Evolutionary conservation across 2,888 invertebrate species (phyloP), one percentile per base, ranked within the genome.

Genomic region (Hipparchia semele): DNA sequence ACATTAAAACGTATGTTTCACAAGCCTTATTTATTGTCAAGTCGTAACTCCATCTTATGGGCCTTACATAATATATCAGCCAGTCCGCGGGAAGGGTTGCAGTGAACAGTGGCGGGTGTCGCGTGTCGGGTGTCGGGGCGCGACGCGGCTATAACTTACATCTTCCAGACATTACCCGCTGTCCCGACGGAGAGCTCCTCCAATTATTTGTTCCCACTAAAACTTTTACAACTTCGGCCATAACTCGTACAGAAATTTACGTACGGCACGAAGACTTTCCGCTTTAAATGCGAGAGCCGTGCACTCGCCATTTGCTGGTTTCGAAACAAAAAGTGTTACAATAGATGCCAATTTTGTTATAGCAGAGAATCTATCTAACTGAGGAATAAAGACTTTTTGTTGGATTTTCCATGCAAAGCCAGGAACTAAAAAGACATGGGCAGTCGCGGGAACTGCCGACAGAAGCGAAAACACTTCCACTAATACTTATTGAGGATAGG

Each of bases 91-190:
- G 59, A 9, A 59, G 1, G 33, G 5, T 9, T 9, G 33, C 13
- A 13, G 59, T 9, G 12, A 23, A 23, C 45, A 45, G 59, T 10
- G 9, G 3, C n/a, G 71, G 73, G 73, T 73, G 60, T 64, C 71
- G 75, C 64, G 71, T 71, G 71, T 64, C 71, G 75, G 68, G 71
- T 71, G 71, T 69, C 71, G 73, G 73, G 75, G 73, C 70, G 64
- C 64, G 51, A 51, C 64, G 8, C 49, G 6, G 5, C 49, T 7
- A 65, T 65, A 65, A 65, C 64, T 65, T 53, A 65, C 64, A 33
- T 53, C 33, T 65, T 10, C 64, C 64, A 23, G 33, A 65, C 64
- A 65, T 65, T 65, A 53, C 5, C 64, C 64, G 23, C 23, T 13
- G 46, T 7, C 10, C 46, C 7, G n/a, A 4, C 6, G n/a, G 46